A percentile compares a stretch with the other conserved stretches of the same genome.
These are phyloP conservation scores for Limnodromus scolopaceus DNA, from an alignment of 2,797 vertebrate species.

Conservation along the genomic window DNA sequence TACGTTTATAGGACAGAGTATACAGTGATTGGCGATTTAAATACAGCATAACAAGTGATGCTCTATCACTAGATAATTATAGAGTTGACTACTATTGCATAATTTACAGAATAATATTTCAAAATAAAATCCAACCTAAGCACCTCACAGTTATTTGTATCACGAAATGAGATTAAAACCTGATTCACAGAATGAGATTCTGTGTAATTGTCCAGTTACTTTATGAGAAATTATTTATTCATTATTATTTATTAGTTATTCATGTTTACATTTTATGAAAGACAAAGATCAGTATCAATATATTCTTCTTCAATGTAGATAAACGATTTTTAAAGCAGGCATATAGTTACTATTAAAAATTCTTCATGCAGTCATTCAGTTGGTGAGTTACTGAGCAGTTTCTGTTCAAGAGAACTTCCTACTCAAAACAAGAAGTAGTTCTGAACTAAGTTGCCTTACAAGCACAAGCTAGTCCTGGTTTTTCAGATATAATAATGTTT, in stretches of 20 bases:
- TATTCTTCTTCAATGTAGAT: not conserved
- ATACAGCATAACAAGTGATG: not conserved
- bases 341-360: not conserved
- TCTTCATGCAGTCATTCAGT: not conserved
- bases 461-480: not conserved
- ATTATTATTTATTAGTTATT: not conserved
- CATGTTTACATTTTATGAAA: not conserved
- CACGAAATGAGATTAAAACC: not conserved
- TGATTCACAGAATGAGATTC: not conserved
- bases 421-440: not conserved
- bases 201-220: not conserved
- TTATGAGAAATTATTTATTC: not conserved
- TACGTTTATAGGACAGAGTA: accelerated
- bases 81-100: not conserved
- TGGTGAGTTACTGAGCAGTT: not conserved
- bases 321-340: not conserved
- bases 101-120: not conserved
- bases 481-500: not conserved
- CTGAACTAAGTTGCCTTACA: not conserved
- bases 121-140: not conserved
- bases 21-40: not conserved
- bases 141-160: not conserved
- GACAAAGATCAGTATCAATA: not conserved
- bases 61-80: not conserved
- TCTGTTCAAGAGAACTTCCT: not conserved